These are phyloP conservation scores for Neolamprologus fasciatus DNA, from an alignment of 2,113 vertebrate species.

Conservation along the genomic window DNA sequence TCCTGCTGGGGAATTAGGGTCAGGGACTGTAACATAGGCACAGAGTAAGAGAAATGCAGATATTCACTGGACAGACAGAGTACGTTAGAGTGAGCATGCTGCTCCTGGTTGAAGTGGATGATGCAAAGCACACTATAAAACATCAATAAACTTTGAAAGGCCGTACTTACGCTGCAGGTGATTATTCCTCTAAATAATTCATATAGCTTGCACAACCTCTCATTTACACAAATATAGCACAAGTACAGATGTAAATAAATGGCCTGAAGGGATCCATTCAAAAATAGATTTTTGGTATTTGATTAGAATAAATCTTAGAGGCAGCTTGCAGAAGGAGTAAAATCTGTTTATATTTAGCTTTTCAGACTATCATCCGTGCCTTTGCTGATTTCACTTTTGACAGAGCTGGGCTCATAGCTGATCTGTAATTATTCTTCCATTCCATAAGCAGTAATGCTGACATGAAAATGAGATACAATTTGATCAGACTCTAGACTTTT, in stretches of 20 bases:
- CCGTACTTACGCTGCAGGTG: constrained; percentile 4
- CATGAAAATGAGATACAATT: background rate
- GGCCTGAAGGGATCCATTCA: background rate
- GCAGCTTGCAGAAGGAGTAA: background rate
- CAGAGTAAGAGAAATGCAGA: background rate
- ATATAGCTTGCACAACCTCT: background rate
- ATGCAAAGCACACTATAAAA: constrained; percentile 55
- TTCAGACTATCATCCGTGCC: background rate
- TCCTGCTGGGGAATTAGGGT: constrained; percentile 18
- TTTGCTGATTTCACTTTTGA: background rate
- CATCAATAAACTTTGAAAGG: constrained; percentile 45
- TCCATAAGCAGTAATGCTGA: background rate
- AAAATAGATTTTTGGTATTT: background rate
- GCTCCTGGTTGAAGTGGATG: constrained; percentile 16
- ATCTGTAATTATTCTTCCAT: background rate
- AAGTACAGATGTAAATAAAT: background rate
- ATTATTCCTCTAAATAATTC: constrained; percentile 52
- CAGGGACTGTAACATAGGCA: constrained; percentile 12
- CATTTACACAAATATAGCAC: background rate
- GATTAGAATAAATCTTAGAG: background rate
- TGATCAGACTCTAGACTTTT: background rate
- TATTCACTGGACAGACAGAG: background rate
- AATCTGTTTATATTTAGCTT: background rate
- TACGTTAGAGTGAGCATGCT: background rate
- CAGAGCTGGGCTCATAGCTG: background rate